Conservation (phyloP, 2,113 vertebrate species). For the Platysteira castanea region DNA sequence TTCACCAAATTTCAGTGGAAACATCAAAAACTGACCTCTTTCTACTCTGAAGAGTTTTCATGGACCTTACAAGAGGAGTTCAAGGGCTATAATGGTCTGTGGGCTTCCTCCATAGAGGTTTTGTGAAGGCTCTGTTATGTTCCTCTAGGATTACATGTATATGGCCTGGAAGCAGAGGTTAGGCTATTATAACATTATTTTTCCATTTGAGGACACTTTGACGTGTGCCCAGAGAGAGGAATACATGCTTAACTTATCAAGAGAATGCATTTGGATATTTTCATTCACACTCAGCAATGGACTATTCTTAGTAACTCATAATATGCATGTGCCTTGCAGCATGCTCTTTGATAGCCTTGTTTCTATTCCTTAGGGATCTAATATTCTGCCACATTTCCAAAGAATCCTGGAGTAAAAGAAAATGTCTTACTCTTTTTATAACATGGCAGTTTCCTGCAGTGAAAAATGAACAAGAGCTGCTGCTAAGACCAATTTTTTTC, state of each 20-base stretch:
- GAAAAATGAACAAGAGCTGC: neutral
- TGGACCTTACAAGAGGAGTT: neutral
- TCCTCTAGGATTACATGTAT: neutral
- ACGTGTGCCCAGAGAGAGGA: neutral
- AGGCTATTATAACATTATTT: neutral
- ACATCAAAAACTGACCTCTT: neutral
- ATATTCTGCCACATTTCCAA: neutral
- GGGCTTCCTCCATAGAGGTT: neutral
- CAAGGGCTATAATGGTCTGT: neutral
- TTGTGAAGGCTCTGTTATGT: neutral
- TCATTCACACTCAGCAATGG: constrained; percentile 33
- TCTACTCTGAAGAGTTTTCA: neutral
- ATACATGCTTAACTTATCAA: constrained; percentile 27
- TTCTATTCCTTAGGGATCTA: neutral
- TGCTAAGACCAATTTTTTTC: neutral
- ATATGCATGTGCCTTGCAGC: neutral
- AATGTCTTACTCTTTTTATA: neutral
- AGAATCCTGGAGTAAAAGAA: neutral
- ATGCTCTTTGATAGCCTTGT: neutral
- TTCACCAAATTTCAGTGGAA: neutral
- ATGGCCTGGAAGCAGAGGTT: neutral
- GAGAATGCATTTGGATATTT: neutral
- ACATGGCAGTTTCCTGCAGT: neutral
- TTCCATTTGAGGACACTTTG: neutral
- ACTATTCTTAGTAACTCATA: constrained; percentile 6